Conservation (phyloP, 2,888 invertebrate species). For the Dryocosmus kuriphilus region DNA sequence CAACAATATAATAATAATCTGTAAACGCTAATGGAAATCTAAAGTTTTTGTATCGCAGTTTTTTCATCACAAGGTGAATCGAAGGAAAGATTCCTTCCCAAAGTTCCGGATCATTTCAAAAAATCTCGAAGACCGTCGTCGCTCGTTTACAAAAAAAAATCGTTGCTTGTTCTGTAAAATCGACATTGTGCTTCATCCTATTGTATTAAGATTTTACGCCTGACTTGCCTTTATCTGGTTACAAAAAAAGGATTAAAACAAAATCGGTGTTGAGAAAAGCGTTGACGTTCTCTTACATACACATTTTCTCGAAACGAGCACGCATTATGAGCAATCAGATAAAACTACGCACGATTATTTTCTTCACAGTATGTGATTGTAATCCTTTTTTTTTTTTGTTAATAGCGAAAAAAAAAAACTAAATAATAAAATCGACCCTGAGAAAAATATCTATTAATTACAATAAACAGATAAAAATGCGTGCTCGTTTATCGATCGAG, state of each 20-base stretch:
- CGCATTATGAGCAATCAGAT: neutral
- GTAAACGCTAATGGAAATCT: constrained; percentile 27
- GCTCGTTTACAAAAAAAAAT: neutral
- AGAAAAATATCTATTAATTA: neutral
- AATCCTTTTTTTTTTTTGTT: neutral
- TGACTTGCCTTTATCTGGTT: neutral
- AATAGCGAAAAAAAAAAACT: neutral
- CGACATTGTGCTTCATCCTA: neutral
- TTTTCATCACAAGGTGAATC: constrained; percentile 10
- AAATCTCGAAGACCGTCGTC: neutral
- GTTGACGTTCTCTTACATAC: neutral
- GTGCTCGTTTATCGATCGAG: constrained; percentile 22
- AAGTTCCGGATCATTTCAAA: neutral
- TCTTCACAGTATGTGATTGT: neutral
- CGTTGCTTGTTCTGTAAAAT: neutral
- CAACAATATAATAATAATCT: constrained; percentile 22
- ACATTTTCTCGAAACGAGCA: constrained; percentile 20
- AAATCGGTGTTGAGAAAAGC: neutral
- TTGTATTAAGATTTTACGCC: neutral
- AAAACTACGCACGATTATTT: neutral
- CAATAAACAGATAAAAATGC: constrained; percentile 21
- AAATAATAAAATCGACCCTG: neutral
- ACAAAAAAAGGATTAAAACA: neutral
- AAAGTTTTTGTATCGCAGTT: constrained; percentile 17
- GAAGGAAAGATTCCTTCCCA: constrained; percentile 12